These are phyloP conservation scores for Saccopteryx bilineata DNA, from an alignment of 2,113 vertebrate species.

Conservation along the genomic window DNA sequence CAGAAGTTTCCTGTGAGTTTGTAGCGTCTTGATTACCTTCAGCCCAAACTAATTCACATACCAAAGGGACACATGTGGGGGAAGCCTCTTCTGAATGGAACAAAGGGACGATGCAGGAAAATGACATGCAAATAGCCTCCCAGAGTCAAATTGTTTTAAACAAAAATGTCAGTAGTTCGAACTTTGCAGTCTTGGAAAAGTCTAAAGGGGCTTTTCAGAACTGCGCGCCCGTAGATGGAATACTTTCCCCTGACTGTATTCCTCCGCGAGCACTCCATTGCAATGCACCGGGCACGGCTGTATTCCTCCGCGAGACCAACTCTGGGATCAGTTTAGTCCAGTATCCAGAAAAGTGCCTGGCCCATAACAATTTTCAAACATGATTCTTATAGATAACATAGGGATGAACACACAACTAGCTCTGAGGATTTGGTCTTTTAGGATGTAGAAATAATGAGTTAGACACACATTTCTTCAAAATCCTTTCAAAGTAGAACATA, in stretches of 20 bases:
- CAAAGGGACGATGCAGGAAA: background rate
- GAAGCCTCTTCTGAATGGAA: background rate
- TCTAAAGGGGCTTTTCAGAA: background rate
- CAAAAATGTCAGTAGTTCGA: constrained; percentile 4
- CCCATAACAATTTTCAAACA: background rate
- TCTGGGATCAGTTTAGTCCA: background rate
- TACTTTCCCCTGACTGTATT: rapidly evolving
- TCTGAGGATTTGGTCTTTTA: background rate
- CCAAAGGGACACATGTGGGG: background rate
- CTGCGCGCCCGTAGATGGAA: background rate
- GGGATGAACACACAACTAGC: background rate
- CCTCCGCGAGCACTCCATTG: no score
- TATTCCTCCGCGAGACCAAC: no score
- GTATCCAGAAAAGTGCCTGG: background rate
- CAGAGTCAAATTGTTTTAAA: background rate
- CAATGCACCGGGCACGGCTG: no score
- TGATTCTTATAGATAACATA: background rate
- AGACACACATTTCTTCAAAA: constrained; percentile 6
- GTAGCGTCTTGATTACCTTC: background rate
- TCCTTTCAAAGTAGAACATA: background rate
- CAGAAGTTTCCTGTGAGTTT: background rate
- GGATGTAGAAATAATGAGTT: background rate
- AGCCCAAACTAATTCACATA: background rate
- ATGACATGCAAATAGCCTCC: background rate
- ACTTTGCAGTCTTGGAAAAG: background rate